phyloP scores from a whole-genome alignment of 1,140 invertebrate species.

The Octopus sinensis region DNA sequence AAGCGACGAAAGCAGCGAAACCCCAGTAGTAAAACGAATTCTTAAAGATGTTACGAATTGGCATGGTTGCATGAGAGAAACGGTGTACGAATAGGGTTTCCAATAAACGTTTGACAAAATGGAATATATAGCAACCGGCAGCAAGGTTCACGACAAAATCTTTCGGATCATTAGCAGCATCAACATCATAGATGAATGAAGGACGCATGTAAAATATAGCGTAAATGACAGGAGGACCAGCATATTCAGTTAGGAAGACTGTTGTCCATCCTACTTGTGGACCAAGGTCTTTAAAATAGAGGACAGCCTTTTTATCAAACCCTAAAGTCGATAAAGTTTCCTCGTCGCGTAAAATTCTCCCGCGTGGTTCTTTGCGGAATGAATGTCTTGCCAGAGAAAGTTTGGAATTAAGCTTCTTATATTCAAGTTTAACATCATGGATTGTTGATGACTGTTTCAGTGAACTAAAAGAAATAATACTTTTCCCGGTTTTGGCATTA shows the following conservation, averaged over 20 bases:
- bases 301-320: conserved; percentile 40
- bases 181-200: conserved; percentile 82
- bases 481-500: no score
- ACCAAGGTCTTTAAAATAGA: conserved; percentile 77
- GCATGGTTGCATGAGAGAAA: conserved; percentile 98
- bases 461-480: no score
- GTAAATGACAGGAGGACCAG: conserved; percentile 90
- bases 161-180: conserved; percentile 53
- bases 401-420: no score
- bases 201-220: conserved; percentile 85
- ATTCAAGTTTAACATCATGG: no score
- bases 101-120: conserved; percentile 89
- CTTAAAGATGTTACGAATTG: conserved; percentile 90
- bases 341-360: conserved; percentile 55
- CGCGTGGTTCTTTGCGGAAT: conserved; percentile 20
- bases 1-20: conserved; percentile 92
- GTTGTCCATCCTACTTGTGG: conserved; percentile 98
- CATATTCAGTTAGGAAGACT: conserved; percentile 93
- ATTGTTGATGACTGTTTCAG: no score
- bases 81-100: conserved; percentile 98
- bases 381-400: no score
- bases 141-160: conserved; percentile 65
- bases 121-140: conserved; percentile 79
- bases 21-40: conserved; percentile 99
- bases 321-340: conserved; percentile 46